A percentile compares a stretch with the other conserved stretches of the same genome.
phyloP scores from a whole-genome alignment of 2,113 vertebrate species.

The Psilopsiagon aymara region DNA sequence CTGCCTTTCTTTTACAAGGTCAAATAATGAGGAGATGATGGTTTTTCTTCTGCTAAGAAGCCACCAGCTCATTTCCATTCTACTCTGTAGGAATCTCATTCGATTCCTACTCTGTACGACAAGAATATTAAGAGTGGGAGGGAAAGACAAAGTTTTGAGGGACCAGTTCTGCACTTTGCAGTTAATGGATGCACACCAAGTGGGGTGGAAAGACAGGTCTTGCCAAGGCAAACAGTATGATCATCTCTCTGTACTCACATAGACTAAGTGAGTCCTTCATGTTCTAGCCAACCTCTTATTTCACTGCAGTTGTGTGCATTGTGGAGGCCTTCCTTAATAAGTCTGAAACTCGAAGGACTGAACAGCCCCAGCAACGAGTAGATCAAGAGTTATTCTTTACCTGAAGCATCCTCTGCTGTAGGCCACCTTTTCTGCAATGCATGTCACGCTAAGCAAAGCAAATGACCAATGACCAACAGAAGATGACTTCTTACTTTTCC shows the following conservation, averaged over 20 bases:
- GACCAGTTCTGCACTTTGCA: neutral
- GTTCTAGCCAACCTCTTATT: neutral
- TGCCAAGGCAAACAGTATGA: neutral
- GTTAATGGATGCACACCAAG: neutral
- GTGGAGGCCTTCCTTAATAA: neutral
- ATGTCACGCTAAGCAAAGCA: neutral
- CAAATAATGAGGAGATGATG: neutral
- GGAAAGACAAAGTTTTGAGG: neutral
- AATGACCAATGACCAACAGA: neutral
- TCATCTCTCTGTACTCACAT: neutral
- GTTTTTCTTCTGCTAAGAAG: neutral
- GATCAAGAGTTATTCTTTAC: neutral
- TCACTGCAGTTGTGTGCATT: neutral
- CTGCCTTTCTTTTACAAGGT: neutral
- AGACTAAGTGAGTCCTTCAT: neutral
- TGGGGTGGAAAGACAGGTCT: neutral
- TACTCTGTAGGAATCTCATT: neutral
- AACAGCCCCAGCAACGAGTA: neutral
- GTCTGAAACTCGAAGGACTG: neutral
- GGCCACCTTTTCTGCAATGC: neutral
- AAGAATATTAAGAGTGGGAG: neutral
- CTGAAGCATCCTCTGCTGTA: neutral
- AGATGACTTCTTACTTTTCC: neutral
- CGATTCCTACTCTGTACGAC: neutral
- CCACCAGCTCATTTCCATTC: accelerated